These are phyloP conservation scores for Idaea aversata DNA, from an alignment of 2,888 invertebrate species.

Conservation along the genomic window DNA sequence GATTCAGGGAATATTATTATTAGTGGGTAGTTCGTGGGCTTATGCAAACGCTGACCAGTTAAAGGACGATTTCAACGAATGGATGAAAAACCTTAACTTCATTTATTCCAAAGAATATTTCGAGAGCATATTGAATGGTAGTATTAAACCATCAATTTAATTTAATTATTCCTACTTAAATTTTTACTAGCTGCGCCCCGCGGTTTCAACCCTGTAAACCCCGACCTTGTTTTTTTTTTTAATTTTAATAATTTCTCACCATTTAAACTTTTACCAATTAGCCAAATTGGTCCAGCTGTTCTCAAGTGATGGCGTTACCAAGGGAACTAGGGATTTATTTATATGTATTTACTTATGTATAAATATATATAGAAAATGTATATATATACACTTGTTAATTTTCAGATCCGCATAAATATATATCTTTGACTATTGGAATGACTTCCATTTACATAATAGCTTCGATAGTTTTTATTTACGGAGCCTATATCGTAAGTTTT, in stretches of 20 bases:
- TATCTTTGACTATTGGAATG: conserved; percentile 45
- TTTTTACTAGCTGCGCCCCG: too few relatives aligned
- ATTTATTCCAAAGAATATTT: conserved; percentile 53
- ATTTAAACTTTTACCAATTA: too few relatives aligned
- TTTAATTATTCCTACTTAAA: not conserved
- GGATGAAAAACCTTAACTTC: conserved; percentile 48
- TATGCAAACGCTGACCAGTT: conserved; percentile 40
- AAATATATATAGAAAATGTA: too few relatives aligned
- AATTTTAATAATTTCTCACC: too few relatives aligned
- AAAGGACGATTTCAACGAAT: conserved; percentile 41
- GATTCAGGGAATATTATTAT: conserved; percentile 52
- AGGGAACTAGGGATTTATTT: too few relatives aligned
- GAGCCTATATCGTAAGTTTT: conserved; percentile 60
- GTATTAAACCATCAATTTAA: conserved; percentile 3
- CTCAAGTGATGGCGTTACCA: too few relatives aligned
- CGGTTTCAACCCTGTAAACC: too few relatives aligned
- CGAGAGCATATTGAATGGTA: conserved; percentile 50
- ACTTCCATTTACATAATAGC: conserved; percentile 51
- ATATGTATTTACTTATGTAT: too few relatives aligned
- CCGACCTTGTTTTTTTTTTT: too few relatives aligned
- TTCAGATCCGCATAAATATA: conserved; percentile 61
- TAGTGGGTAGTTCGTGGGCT: conserved; percentile 45
- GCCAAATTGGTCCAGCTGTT: too few relatives aligned
- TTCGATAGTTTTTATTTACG: conserved; percentile 59
- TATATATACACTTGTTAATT: conserved; percentile 14